Conservation (phyloP, 2,113 vertebrate genomes). For the Planiliza haematocheilus region DNA sequence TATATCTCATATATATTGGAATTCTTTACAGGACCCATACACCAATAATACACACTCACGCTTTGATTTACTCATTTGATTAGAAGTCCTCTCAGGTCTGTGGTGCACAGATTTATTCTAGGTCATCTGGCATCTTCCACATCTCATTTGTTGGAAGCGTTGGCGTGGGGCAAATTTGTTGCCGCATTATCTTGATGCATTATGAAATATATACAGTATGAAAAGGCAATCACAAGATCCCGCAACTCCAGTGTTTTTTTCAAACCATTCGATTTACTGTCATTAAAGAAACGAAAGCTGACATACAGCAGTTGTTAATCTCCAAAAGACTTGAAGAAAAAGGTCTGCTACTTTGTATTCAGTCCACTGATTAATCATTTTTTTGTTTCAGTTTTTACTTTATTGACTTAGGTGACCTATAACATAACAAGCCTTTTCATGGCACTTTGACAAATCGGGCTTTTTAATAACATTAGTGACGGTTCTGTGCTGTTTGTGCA, state of each 20-base stretch:
- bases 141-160: neutral
- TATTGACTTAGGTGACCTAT: neutral
- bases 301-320: too few species aligned
- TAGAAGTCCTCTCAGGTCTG: neutral
- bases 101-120: neutral
- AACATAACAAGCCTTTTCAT: neutral
- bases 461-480: neutral
- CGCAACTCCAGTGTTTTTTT: too few species aligned
- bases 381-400: neutral
- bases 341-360: too few species aligned
- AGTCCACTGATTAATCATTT: neutral
- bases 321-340: too few species aligned
- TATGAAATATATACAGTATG: too few species aligned
- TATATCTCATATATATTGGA: too few species aligned
- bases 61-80: neutral
- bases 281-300: too few species aligned
- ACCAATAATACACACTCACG: neutral
- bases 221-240: too few species aligned
- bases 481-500: neutral
- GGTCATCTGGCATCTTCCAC: neutral
- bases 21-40: too few species aligned
- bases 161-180: neutral
- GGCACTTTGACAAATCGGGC: too few species aligned
- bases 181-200: too few species aligned
- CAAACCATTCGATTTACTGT: too few species aligned